Evolutionary conservation across 2,797 vertebrate genomes (phyloP).

Genomic region (Denticeps clupeoides): DNA sequence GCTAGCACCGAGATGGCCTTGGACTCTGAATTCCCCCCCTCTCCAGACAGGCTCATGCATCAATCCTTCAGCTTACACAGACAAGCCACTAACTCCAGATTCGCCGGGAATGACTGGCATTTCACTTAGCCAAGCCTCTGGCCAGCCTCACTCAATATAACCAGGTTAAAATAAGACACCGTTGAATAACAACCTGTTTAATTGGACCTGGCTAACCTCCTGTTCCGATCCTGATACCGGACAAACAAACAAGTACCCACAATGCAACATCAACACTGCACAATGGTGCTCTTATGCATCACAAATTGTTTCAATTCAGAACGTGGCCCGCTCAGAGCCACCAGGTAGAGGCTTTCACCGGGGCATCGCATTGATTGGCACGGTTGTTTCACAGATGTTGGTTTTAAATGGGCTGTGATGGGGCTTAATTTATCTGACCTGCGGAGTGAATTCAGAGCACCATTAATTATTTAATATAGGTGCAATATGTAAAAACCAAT

Average conservation of each 20-base stretch:
- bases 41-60: conserved; percentile 67
- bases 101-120: conserved; percentile 63
- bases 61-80: conserved; percentile 68
- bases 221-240: too few relatives aligned
- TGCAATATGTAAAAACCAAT: too few relatives aligned
- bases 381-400: conserved; percentile 29
- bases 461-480: too few relatives aligned
- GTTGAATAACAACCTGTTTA: too few relatives aligned
- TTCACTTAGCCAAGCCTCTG: conserved; percentile 54
- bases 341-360: too few relatives aligned
- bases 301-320: too few relatives aligned
- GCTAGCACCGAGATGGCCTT: conserved; percentile 59
- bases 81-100: conserved; percentile 63
- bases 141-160: conserved; percentile 36
- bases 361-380: conserved; percentile 18
- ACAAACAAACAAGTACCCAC: too few relatives aligned
- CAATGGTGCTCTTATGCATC: too few relatives aligned
- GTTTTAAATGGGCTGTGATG: conserved; percentile 27
- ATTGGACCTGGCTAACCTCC: too few relatives aligned
- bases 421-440: conserved; percentile 40
- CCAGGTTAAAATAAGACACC: conserved; percentile 56
- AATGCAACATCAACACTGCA: too few relatives aligned
- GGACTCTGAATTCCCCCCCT: conserved; percentile 65
- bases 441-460: too few relatives aligned
- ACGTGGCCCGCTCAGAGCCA: too few relatives aligned